These are phyloP conservation scores for Ibycter americanus DNA, from an alignment of 2,797 vertebrate species.

Conservation along the genomic window DNA sequence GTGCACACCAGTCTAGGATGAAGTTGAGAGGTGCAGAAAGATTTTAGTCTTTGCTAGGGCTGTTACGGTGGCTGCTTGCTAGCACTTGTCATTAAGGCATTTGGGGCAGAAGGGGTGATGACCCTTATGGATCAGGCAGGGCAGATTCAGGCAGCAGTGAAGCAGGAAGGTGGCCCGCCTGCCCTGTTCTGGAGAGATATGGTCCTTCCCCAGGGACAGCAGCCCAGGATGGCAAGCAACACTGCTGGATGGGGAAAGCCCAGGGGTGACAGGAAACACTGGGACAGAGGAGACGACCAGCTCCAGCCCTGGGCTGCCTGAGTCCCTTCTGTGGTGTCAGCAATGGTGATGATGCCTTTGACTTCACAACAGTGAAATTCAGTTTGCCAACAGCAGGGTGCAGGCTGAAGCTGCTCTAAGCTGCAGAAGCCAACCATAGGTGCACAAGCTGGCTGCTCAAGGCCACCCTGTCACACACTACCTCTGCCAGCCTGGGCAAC, in stretches of 20 bases:
- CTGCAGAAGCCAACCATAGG: background rate
- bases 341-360: background rate
- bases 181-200: background rate
- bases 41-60: background rate
- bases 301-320: background rate
- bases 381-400: background rate
- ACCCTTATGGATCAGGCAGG: background rate
- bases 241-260: background rate
- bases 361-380: background rate
- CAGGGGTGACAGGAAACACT: background rate
- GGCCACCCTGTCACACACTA: background rate
- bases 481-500: background rate
- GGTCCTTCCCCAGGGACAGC: background rate
- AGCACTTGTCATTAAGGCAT: background rate
- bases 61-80: background rate
- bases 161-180: background rate
- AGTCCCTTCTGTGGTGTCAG: fast-evolving
- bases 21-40: background rate
- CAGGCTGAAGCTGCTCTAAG: background rate
- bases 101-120: background rate
- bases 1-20: fast-evolving
- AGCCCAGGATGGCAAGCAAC: fast-evolving
- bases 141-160: background rate
- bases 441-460: background rate
- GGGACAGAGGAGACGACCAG: background rate